These are phyloP conservation scores for Zaprionus inermis DNA, from an alignment of 1,140 invertebrate genomes.

Conservation along the genomic window DNA sequence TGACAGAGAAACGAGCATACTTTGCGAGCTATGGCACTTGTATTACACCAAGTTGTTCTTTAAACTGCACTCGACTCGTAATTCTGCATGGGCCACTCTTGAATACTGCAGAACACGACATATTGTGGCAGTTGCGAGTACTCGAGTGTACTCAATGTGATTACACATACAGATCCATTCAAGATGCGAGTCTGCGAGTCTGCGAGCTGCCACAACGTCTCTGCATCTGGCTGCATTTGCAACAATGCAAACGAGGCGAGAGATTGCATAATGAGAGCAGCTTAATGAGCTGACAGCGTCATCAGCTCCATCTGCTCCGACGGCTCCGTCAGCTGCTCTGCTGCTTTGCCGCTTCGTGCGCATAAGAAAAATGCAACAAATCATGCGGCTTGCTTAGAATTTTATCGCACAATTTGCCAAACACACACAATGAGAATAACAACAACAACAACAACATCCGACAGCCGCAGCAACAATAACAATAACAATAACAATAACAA, in stretches of 20 bases:
- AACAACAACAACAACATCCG: conserved; percentile 7
- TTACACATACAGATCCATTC: background rate
- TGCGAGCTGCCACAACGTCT: conserved; percentile 32
- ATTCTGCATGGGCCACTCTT: background rate
- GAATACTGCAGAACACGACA: background rate
- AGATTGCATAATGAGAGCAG: conserved; percentile 64
- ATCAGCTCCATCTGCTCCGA: conserved; percentile 7
- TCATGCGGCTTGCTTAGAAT: conserved; percentile 68
- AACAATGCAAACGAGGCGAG: conserved; percentile 61
- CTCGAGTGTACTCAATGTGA: background rate
- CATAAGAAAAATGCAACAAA: conserved; percentile 46
- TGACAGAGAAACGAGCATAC: background rate
- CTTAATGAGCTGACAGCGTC: conserved; percentile 64
- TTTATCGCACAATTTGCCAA: conserved; percentile 72
- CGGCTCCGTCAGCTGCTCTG: conserved; percentile 12
- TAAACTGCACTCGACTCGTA: background rate
- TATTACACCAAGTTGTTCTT: background rate
- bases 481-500: conserved; percentile 25
- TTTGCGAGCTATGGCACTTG: background rate
- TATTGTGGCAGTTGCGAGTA: background rate
- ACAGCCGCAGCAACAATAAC: background rate
- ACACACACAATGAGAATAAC: conserved; percentile 2
- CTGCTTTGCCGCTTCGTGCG: conserved; percentile 9
- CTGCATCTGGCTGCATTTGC: conserved; percentile 24
- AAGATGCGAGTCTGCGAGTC: conserved; percentile 1